Evolutionary conservation across 2,113 vertebrate species (phyloP).

Genomic region (Heteronetta atricapilla): DNA sequence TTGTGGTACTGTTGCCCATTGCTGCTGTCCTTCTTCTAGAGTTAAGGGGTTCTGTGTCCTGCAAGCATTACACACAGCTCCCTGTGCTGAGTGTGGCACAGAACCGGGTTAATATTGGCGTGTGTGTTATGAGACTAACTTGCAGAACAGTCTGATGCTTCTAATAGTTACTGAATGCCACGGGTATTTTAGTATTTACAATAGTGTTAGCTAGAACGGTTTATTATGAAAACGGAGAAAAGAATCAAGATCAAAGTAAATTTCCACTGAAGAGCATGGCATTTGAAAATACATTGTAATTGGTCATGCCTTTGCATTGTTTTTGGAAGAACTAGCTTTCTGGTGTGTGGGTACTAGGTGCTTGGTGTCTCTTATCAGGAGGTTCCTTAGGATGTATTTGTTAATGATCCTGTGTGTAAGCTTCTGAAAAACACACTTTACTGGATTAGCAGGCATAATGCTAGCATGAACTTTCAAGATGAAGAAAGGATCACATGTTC

Average conservation of each 20-base stretch:
- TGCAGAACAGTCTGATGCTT: background rate
- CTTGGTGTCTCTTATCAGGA: background rate
- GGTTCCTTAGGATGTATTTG: background rate
- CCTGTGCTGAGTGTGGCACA: background rate
- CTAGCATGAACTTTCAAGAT: background rate
- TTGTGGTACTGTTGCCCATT: background rate
- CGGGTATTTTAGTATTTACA: background rate
- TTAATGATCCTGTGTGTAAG: background rate
- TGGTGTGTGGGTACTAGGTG: background rate
- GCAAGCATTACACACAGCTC: background rate
- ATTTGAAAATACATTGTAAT: constrained; percentile 14
- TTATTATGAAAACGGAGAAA: background rate
- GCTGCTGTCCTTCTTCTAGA: background rate
- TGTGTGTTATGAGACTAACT: background rate
- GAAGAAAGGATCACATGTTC: background rate
- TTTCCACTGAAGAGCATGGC: background rate
- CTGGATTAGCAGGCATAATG: background rate
- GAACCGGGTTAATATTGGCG: background rate
- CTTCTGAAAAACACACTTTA: background rate
- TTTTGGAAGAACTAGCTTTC: background rate
- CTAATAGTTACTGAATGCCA: background rate
- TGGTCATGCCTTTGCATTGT: background rate
- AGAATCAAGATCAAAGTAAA: constrained; percentile 5
- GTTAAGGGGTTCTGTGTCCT: background rate
- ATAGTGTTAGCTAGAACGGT: background rate